These are phyloP conservation scores for Achatina immaculata DNA, from an alignment of 1,140 invertebrate species.

Conservation along the genomic window DNA sequence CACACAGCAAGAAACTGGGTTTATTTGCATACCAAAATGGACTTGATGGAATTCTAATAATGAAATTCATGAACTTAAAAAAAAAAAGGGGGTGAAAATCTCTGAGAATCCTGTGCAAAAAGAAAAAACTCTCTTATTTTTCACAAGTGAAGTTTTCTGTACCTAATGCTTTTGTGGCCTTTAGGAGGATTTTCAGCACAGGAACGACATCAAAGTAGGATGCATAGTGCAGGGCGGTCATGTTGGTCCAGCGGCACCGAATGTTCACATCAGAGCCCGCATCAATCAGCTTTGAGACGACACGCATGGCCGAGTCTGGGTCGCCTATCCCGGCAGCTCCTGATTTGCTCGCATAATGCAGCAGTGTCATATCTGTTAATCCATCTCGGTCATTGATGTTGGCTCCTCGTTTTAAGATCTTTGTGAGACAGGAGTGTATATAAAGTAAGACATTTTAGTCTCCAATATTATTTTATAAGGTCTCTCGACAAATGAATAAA, in stretches of 20 bases:
- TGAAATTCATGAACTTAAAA: no score
- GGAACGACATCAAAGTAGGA: constrained; percentile 75
- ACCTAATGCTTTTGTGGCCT: constrained; percentile 69
- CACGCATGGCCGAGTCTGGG: constrained; percentile 62
- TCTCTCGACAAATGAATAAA: no score
- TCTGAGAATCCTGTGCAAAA: no score
- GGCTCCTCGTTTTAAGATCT: constrained; percentile 72
- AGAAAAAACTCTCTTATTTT: no score
- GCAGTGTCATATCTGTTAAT: constrained; percentile 76
- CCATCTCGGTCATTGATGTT: constrained; percentile 75
- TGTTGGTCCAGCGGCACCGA: constrained; percentile 75
- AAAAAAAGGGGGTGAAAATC: no score
- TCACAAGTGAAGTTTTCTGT: no score
- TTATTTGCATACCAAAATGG: no score
- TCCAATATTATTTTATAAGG: no score
- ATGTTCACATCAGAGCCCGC: constrained; percentile 73
- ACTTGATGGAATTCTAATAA: no score
- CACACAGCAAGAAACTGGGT: no score
- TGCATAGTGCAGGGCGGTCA: constrained; percentile 76
- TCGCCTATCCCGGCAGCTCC: constrained; percentile 75
- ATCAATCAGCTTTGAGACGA: constrained; percentile 67
- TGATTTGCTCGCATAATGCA: constrained; percentile 75
- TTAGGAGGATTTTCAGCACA: constrained; percentile 72
- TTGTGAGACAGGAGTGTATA: background rate
- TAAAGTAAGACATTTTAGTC: no score